Conservation (phyloP, 92 coral and sea anemone species). For the Porites evermanni region DNA sequence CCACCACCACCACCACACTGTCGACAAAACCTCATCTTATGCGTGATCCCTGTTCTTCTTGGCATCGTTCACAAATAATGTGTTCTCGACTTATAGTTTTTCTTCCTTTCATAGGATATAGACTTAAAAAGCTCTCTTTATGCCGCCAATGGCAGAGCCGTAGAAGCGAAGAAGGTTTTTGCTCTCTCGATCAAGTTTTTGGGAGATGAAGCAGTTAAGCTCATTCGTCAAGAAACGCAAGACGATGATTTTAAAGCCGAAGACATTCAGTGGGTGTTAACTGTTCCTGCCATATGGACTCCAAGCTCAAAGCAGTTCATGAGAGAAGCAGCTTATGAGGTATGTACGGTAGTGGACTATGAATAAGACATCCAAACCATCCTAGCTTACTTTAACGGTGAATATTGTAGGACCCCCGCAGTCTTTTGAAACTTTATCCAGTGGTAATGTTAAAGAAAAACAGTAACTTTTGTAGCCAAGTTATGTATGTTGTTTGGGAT, state of each 20-base stretch:
- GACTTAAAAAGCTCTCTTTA: slow-evolving; percentile 32
- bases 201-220: slow-evolving; percentile 48
- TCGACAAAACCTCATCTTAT: too few relatives aligned
- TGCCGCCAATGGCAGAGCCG: slow-evolving; percentile 41
- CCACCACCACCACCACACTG: too few relatives aligned
- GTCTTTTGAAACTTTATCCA: too few relatives aligned
- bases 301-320: slow-evolving; percentile 92
- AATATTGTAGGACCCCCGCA: too few relatives aligned
- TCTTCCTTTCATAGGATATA: slow-evolving; percentile 14
- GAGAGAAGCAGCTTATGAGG: slow-evolving; percentile 92
- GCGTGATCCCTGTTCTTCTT: too few relatives aligned
- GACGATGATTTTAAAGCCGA: slow-evolving; percentile 48
- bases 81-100: too few relatives aligned
- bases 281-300: slow-evolving; percentile 95
- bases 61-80: too few relatives aligned
- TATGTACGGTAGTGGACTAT: neutral
- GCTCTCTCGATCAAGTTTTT: slow-evolving; percentile 59
- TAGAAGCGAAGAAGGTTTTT: slow-evolving; percentile 58
- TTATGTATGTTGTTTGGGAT: too few relatives aligned
- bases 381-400: too few relatives aligned
- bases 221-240: slow-evolving; percentile 46
- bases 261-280: slow-evolving; percentile 89
- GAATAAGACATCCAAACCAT: too few relatives aligned
- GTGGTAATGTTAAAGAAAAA: too few relatives aligned
- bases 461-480: too few relatives aligned